A percentile compares a stretch with the other conserved stretches of the same genome.
phyloP scores from a whole-genome alignment of 1,140 invertebrate species.

The Archivesica marissinica region DNA sequence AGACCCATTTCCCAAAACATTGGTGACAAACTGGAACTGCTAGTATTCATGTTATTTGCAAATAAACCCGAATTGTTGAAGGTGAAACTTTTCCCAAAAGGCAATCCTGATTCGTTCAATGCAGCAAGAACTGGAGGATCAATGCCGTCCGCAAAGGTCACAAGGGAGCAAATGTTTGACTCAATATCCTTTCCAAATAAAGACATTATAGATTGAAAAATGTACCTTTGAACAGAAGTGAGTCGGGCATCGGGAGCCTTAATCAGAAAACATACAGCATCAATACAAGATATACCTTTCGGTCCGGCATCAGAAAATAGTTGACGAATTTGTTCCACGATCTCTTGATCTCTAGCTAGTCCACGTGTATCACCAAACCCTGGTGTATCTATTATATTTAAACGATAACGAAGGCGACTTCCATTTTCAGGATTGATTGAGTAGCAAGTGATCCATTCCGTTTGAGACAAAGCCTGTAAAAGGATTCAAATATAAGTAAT shows the following conservation, averaged over 20 bases:
- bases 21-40: not conserved
- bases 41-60: slow-evolving; percentile 4
- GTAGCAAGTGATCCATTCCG: slow-evolving; percentile 63
- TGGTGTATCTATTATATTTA: slow-evolving; percentile 51
- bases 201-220: slow-evolving; percentile 67
- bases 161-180: slow-evolving; percentile 64
- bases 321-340: slow-evolving; percentile 55
- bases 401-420: slow-evolving; percentile 17
- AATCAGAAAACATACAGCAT: slow-evolving; percentile 60
- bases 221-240: slow-evolving; percentile 56
- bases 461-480: slow-evolving; percentile 53
- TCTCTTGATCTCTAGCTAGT: slow-evolving; percentile 45
- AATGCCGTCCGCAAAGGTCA: slow-evolving; percentile 65
- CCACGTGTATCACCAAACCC: slow-evolving; percentile 64
- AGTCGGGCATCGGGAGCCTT: slow-evolving; percentile 46
- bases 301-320: slow-evolving; percentile 29
- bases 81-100: slow-evolving; percentile 45
- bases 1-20: slow-evolving; percentile 61
- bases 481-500: not conserved
- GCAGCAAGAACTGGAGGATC: slow-evolving; percentile 57
- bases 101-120: slow-evolving; percentile 10
- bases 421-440: not conserved
- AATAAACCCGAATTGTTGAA: slow-evolving; percentile 40
- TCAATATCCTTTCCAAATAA: slow-evolving; percentile 70
- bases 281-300: slow-evolving; percentile 55